Conservation (phyloP, 2,113 vertebrate genomes). For the Hassar affinis region DNA sequence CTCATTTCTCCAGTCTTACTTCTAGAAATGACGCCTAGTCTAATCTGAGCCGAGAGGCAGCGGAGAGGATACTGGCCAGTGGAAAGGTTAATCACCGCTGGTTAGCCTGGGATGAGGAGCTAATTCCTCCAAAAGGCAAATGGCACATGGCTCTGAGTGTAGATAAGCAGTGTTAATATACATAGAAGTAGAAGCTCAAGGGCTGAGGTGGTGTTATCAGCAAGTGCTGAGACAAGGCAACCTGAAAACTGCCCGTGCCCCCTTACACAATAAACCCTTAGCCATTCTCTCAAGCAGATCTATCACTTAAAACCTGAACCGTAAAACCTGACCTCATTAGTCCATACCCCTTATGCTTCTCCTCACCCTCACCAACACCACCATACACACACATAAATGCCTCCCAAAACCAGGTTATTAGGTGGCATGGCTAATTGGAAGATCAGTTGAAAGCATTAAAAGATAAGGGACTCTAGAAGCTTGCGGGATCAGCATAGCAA, state of each 20-base stretch:
- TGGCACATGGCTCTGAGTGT: slow-evolving; percentile 85
- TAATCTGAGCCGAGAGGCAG: slow-evolving; percentile 84
- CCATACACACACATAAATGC: not conserved
- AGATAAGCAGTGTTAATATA: slow-evolving; percentile 97
- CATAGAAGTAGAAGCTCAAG: slow-evolving; percentile 91
- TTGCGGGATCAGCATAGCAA: slow-evolving; percentile 85
- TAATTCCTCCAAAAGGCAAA: slow-evolving; percentile 95
- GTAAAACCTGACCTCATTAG: slow-evolving; percentile 59
- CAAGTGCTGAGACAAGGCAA: slow-evolving; percentile 89
- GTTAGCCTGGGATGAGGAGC: slow-evolving; percentile 92
- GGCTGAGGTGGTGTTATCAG: slow-evolving; percentile 91
- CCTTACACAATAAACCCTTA: slow-evolving; percentile 88
- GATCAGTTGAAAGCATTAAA: slow-evolving; percentile 93
- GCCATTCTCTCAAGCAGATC: slow-evolving; percentile 92
- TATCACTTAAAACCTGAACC: slow-evolving; percentile 70
- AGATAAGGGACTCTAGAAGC: slow-evolving; percentile 92
- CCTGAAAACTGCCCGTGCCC: slow-evolving; percentile 88
- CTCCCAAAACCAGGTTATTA: slow-evolving; percentile 85
- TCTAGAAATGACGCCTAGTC: slow-evolving; percentile 56
- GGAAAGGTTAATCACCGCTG: slow-evolving; percentile 96
- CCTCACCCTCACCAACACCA: not conserved
- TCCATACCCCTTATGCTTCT: slow-evolving; percentile 39
- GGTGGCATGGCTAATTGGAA: slow-evolving; percentile 91
- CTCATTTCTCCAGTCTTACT: slow-evolving; percentile 50
- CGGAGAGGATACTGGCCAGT: slow-evolving; percentile 93